These are phyloP conservation scores for Apotomis capreana DNA, from an alignment of 2,888 invertebrate species.

Conservation along the genomic window DNA sequence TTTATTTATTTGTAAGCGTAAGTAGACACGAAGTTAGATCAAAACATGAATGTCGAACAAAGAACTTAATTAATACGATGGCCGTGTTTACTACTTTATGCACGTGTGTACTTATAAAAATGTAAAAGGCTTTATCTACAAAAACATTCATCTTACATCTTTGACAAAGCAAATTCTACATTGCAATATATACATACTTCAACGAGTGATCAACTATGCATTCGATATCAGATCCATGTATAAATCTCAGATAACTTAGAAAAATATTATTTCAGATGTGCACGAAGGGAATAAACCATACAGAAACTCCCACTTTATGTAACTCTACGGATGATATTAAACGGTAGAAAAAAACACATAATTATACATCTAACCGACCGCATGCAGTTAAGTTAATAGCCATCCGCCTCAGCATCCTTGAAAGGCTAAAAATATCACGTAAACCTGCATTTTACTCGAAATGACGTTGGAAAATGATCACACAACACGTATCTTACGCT, in stretches of 20 bases:
- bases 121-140: no score
- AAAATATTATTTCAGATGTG: neutral
- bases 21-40: no score
- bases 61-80: no score
- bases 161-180: no score
- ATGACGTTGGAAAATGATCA: conserved; percentile 17
- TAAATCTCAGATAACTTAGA: no score
- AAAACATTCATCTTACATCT: no score
- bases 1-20: no score
- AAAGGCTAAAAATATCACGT: conserved; percentile 21
- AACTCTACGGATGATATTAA: conserved; percentile 3
- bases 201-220: neutral
- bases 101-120: no score
- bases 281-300: neutral
- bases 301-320: neutral
- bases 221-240: neutral
- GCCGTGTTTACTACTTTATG: no score
- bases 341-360: conserved; percentile 1
- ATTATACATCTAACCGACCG: conserved; percentile 11
- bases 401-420: conserved; percentile 20
- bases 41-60: no score
- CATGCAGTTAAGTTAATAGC: conserved; percentile 28
- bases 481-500: neutral
- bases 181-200: no score
- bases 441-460: conserved; percentile 27